These are phyloP conservation scores for Stratiolaelaps scimitus DNA, from an alignment of 1,140 invertebrate genomes.

Conservation along the genomic window DNA sequence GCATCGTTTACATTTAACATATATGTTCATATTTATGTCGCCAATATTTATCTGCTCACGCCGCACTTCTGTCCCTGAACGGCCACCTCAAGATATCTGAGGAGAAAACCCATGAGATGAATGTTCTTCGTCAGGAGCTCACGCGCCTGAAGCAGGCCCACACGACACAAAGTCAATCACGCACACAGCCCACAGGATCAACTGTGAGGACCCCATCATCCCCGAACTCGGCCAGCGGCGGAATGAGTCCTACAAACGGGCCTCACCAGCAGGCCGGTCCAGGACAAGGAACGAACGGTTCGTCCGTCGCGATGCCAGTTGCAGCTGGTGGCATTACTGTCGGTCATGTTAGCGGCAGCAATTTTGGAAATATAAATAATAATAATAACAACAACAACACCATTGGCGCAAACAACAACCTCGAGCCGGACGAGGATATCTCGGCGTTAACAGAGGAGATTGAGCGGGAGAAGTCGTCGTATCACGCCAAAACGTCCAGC, in stretches of 20 bases:
- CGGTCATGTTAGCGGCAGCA: not conserved
- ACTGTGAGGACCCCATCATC: not conserved
- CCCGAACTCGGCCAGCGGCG: not conserved
- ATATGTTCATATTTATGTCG: no score
- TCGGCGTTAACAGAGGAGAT: not conserved
- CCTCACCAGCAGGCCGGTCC: not conserved
- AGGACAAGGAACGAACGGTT: no score
- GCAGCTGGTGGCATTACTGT: not conserved
- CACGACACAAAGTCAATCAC: not conserved
- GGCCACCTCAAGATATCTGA: constrained; percentile 1
- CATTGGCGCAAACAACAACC: not conserved
- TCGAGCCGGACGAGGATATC: not conserved
- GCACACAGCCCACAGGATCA: not conserved
- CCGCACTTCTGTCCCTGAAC: no score
- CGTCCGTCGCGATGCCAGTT: no score
- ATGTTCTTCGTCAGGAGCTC: constrained; percentile 1
- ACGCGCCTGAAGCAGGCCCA: not conserved
- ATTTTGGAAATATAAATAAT: not conserved
- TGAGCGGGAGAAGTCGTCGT: constrained; percentile 10
- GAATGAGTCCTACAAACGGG: not conserved
- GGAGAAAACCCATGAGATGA: constrained; percentile 26
- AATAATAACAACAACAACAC: constrained; percentile 9
- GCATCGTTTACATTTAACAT: no score
- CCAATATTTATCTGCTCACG: no score
- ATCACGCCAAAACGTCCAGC: constrained; percentile 1